phyloP scores from a whole-genome alignment of 2,113 vertebrate species.

The Lepidothrix coronata region DNA sequence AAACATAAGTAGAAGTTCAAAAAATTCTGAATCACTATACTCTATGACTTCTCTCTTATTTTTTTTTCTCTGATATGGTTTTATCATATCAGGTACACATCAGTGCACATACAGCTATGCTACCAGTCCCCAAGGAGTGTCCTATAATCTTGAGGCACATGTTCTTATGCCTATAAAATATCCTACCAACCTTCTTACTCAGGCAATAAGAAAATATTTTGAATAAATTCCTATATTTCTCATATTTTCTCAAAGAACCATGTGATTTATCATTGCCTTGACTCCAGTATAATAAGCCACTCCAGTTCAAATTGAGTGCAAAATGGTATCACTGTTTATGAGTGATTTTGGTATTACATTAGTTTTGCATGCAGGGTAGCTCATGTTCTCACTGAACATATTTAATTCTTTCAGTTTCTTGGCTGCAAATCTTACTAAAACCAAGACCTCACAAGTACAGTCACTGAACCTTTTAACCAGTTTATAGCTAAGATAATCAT shows the following conservation, averaged over 20 bases:
- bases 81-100: background rate
- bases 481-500: background rate
- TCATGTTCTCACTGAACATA: background rate
- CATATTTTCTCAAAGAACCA: background rate
- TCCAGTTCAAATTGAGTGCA: background rate
- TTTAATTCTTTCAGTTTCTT: background rate
- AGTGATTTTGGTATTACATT: background rate
- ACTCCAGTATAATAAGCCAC: background rate
- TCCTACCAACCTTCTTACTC: background rate
- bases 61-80: background rate
- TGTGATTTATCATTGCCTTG: background rate
- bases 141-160: background rate
- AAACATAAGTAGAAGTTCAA: background rate
- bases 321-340: background rate
- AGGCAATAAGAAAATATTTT: background rate
- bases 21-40: background rate
- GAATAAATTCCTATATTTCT: background rate
- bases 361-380: background rate
- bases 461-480: background rate
- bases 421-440: background rate
- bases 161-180: background rate
- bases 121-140: background rate
- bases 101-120: background rate
- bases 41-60: background rate
- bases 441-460: background rate